These are phyloP conservation scores for Parnassius orleans DNA, from an alignment of 2,888 invertebrate genomes.

Conservation along the genomic window DNA sequence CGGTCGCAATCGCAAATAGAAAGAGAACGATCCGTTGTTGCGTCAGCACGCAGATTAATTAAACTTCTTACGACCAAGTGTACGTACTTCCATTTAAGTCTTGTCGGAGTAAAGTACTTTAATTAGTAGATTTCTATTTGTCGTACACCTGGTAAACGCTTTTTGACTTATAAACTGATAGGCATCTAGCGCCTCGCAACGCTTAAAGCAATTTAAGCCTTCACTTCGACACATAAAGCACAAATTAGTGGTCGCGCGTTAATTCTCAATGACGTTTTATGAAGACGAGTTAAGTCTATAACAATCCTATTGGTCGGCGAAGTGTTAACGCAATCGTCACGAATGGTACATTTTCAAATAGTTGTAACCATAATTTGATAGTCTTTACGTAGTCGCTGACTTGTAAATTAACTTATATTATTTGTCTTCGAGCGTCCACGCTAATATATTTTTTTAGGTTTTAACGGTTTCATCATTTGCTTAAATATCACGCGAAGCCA, in stretches of 20 bases:
- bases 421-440: conserved; percentile 69
- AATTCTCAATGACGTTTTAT: conserved; percentile 49
- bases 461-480: conserved; percentile 71
- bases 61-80: conserved; percentile 64
- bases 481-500: conserved; percentile 27
- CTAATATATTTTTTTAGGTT: conserved; percentile 69
- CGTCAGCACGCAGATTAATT: conserved; percentile 72
- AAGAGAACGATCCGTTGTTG: conserved; percentile 65
- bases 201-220: conserved; percentile 47
- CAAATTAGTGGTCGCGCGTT: conserved; percentile 40
- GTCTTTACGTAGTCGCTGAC: conserved; percentile 65
- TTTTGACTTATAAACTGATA: conserved; percentile 62
- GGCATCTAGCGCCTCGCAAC: conserved; percentile 41
- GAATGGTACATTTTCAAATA: conserved; percentile 73
- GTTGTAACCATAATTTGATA: conserved; percentile 70
- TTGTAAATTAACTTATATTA: conserved; percentile 72
- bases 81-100: conserved; percentile 64
- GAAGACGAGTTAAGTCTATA: conserved; percentile 58
- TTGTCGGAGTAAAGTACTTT: conserved; percentile 61
- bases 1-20: conserved; percentile 52
- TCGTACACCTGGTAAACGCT: conserved; percentile 70
- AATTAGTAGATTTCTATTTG: conserved; percentile 77
- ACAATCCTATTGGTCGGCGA: conserved; percentile 57
- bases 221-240: conserved; percentile 44
- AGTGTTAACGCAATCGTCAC: conserved; percentile 73